Conservation (phyloP, 2,888 invertebrate species). For the Ochropleura plecta region DNA sequence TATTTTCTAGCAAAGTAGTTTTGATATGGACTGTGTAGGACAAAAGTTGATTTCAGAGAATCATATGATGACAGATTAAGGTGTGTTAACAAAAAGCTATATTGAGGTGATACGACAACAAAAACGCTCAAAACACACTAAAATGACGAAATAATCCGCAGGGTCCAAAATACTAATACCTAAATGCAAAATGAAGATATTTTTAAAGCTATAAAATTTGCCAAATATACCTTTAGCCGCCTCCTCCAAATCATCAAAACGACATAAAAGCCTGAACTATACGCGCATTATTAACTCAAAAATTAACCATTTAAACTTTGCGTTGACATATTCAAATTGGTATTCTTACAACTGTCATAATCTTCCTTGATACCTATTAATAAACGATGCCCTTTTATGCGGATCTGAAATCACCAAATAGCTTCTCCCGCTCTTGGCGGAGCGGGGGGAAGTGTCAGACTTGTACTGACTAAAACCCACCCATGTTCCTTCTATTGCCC, state of each 20-base stretch:
- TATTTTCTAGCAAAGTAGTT: conserved; percentile 31
- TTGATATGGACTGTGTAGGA: neutral
- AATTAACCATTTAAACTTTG: conserved; percentile 25
- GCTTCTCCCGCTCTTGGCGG: too few relatives aligned
- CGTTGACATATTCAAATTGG: conserved; percentile 19
- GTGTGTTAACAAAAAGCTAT: neutral
- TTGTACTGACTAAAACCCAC: too few relatives aligned
- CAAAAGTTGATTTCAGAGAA: neutral
- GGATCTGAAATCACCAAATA: too few relatives aligned
- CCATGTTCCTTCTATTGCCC: too few relatives aligned
- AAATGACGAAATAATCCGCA: conserved; percentile 20
- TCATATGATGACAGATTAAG: neutral
- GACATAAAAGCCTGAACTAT: conserved; percentile 49
- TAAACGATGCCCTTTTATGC: neutral
- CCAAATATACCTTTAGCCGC: conserved; percentile 36
- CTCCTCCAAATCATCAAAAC: conserved; percentile 39
- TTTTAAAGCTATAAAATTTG: conserved; percentile 42
- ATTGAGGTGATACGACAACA: neutral
- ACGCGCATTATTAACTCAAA: conserved; percentile 35
- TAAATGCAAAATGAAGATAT: conserved; percentile 45
- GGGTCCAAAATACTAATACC: conserved; percentile 15
- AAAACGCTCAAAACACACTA: conserved; percentile 17
- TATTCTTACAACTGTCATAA: neutral
- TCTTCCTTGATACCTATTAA: neutral
- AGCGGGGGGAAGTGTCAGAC: too few relatives aligned